phyloP scores from a whole-genome alignment of 2,797 vertebrate genomes.

The Karalla daura region DNA sequence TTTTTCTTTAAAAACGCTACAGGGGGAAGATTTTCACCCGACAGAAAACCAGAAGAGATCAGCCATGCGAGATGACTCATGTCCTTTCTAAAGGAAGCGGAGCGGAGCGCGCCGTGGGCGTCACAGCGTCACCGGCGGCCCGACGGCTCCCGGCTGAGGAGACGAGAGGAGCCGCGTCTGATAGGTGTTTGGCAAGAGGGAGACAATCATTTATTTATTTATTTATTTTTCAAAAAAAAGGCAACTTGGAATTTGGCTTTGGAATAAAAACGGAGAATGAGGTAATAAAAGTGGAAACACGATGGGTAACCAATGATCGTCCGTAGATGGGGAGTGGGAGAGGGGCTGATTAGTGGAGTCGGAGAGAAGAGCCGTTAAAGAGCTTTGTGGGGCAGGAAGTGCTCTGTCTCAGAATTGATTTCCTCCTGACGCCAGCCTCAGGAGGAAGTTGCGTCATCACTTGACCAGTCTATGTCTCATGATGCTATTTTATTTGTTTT shows the following conservation, averaged over 20 bases:
- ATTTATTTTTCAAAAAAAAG: no score
- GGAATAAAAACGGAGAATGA: conserved; percentile 75
- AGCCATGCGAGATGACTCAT: conserved; percentile 46
- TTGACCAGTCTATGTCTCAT: conserved; percentile 89
- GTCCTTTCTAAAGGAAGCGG: conserved; percentile 51
- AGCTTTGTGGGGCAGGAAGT: conserved; percentile 74
- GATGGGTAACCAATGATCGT: conserved; percentile 48
- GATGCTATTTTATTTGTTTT: conserved; percentile 61
- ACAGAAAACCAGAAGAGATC: conserved; percentile 40
- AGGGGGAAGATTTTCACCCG: conserved; percentile 23
- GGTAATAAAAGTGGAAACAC: conserved; percentile 69
- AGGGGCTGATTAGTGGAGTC: conserved; percentile 45
- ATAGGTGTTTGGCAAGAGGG: conserved; percentile 24
- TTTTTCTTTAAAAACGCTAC: conserved; percentile 25
- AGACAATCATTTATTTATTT: conserved; percentile 58
- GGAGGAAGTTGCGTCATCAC: conserved; percentile 87
- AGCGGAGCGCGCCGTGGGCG: conserved; percentile 53
- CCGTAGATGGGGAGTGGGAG: conserved; percentile 32
- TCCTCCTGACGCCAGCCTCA: conserved; percentile 84
- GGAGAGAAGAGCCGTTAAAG: conserved; percentile 55
- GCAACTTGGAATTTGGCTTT: conserved; percentile 78
- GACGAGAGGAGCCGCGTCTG: conserved; percentile 58
- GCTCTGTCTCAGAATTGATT: conserved; percentile 66
- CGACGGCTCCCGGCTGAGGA: conserved; percentile 58
- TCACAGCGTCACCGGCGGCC: conserved; percentile 45